Evolutionary conservation across 2,113 vertebrate genomes (phyloP), one percentile per base, ranked within the genome.

Genomic region (Struthidea cinerea): DNA sequence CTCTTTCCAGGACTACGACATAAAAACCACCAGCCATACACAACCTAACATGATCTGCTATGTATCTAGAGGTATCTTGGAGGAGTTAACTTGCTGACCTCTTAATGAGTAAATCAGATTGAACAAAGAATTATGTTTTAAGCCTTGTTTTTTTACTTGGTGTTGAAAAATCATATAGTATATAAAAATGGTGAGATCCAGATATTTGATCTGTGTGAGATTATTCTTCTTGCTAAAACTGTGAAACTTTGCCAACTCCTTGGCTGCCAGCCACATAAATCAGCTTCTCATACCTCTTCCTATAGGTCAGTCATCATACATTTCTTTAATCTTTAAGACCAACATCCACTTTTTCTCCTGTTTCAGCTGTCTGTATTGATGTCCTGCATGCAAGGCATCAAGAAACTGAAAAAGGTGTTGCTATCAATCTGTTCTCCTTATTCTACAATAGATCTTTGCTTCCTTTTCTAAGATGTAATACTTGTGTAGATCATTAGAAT

Each of bases 251-350:
- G 94, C 64, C 84, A 75, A 61, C 42, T 87, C 73, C 65, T 93
- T 96, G 93, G 88, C 86, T 93, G 74, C 57, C 74, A 81, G 93
- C 60, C 91, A 94, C 81, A 76, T 79, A 91, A 87, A 84, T 67
- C 95, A 92, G 77, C 56, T 84, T 95, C 77, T 93, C 65, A 50
- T 85, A 85, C 79, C 50, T 88, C 59, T 89, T 93, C 70, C 74
- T 94, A 60, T 23, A 56, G 67, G 76, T 88, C 69, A 92, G 46
- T 78, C 77, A 74, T 77, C 70, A 71, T 82, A 68, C 28, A 64
- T 63, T 82, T 76, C 65, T 90, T 89, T 81, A 84, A 87, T 64
- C 76, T 89, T 90, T 74, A 74, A 84, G 32, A 81, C 30, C 84
- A 87, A 87, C 20, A 78, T 78, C 59, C 57, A 84, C 61, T 89